Conservation (phyloP, 2,888 invertebrate species). For the Ametastegia equiseti region DNA sequence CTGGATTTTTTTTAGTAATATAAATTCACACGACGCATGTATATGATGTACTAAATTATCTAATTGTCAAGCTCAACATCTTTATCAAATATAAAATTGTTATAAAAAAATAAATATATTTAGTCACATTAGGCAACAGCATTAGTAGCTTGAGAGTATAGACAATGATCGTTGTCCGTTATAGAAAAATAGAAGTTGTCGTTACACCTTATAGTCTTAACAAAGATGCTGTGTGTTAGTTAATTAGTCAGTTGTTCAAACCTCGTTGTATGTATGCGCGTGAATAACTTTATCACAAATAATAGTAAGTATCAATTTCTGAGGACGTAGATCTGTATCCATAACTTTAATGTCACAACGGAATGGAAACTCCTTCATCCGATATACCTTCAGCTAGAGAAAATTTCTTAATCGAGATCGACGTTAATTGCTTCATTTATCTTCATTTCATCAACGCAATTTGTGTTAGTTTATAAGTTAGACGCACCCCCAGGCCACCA, state of each 20-base stretch:
- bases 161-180: not conserved
- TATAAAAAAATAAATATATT: conserved; percentile 44
- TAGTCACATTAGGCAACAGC: conserved; percentile 6
- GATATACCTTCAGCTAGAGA: not conserved
- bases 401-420: not conserved
- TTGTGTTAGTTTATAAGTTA: not conserved
- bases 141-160: not conserved
- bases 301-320: not conserved
- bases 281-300: not conserved
- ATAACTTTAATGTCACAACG: not conserved
- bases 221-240: not conserved
- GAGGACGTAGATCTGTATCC: not conserved
- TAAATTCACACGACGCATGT: not conserved
- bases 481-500: not conserved
- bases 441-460: not conserved
- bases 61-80: not conserved
- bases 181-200: conserved; percentile 6
- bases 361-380: not conserved
- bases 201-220: not conserved
- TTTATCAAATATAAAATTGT: conserved; percentile 47
- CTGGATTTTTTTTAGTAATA: not conserved
- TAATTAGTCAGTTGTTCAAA: too few relatives aligned
- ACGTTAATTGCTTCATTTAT: not conserved
- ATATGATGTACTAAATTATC: not conserved
- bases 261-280: too few relatives aligned